Percentiles rank a stretch among this genome's conserved stretches.
Evolutionary conservation across 2,113 vertebrate genomes (phyloP).

Genomic region (Seriola quinqueradiata): DNA sequence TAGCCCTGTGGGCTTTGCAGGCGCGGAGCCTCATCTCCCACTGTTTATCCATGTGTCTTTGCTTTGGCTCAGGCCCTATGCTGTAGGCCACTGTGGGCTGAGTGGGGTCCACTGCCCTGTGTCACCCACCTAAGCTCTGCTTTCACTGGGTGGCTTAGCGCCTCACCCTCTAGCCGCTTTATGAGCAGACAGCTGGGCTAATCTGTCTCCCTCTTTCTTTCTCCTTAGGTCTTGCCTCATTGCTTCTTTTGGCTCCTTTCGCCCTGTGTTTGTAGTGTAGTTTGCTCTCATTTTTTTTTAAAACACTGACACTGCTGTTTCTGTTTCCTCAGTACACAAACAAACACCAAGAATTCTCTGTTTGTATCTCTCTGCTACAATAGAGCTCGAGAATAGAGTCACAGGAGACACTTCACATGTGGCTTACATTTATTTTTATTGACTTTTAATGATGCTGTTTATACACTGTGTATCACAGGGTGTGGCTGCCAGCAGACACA

Average conservation of each 20-base stretch:
- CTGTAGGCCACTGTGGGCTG: constrained; percentile 68
- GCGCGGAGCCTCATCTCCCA: constrained; percentile 68
- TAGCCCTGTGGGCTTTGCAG: constrained; percentile 71
- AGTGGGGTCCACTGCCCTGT: constrained; percentile 80
- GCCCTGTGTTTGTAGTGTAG: constrained; percentile 20
- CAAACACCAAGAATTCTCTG: background rate
- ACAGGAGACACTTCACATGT: background rate
- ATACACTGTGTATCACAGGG: background rate
- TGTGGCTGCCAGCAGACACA: background rate
- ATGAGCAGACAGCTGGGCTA: constrained; percentile 83
- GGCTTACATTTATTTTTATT: background rate
- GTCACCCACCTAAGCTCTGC: constrained; percentile 84
- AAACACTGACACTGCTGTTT: constrained; percentile 33
- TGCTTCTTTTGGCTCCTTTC: constrained; percentile 48
- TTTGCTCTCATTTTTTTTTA: constrained; percentile 18
- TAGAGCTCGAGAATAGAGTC: background rate
- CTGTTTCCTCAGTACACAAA: constrained; percentile 14
- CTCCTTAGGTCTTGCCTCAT: constrained; percentile 56
- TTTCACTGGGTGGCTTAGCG: constrained; percentile 86
- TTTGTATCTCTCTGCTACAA: background rate
- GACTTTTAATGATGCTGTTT: background rate
- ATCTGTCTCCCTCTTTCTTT: constrained; percentile 67
- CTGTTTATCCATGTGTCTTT: constrained; percentile 84
- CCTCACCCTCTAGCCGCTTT: constrained; percentile 81
- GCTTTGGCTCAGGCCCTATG: constrained; percentile 75